phyloP scores from a whole-genome alignment of 1,140 invertebrate genomes.

The Mamestra configurata region DNA sequence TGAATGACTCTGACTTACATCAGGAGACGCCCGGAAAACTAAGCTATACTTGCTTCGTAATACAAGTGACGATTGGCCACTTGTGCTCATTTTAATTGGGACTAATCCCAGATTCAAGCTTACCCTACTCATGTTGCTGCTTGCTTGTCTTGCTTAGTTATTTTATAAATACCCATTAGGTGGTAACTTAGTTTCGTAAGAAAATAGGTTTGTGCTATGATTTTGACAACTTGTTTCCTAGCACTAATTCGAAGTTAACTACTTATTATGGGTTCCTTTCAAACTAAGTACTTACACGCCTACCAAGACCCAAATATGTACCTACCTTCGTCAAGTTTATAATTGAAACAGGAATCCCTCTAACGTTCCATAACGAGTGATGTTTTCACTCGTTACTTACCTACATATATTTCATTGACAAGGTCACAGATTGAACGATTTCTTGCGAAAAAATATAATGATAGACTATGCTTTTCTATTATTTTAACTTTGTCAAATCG shows the following conservation, averaged over 20 bases:
- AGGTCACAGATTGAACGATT: not conserved
- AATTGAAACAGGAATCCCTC: conserved; percentile 7
- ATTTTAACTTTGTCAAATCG: not conserved
- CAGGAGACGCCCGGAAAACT: not conserved
- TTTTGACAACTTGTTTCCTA: not conserved
- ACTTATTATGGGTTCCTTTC: not conserved
- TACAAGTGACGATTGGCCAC: not conserved
- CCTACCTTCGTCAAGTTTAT: not conserved
- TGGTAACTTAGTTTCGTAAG: not conserved
- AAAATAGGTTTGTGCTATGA: not conserved
- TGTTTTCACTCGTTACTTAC: too few species aligned
- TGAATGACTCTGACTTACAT: not conserved
- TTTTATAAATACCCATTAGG: too few species aligned
- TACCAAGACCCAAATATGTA: not conserved
- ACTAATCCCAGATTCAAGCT: too few species aligned
- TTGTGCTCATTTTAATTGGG: too few species aligned
- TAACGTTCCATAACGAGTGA: not conserved
- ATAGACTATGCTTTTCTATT: not conserved
- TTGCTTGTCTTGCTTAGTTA: too few species aligned
- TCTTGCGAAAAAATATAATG: not conserved
- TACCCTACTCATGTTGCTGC: too few species aligned
- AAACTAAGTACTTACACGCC: not conserved
- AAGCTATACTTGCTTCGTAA: not conserved
- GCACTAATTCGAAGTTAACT: not conserved
- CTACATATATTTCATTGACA: not conserved